Base-by-base conservation (phyloP, 35 echinoderm and acorn worm species). In the Chiridota heheva region DNA sequence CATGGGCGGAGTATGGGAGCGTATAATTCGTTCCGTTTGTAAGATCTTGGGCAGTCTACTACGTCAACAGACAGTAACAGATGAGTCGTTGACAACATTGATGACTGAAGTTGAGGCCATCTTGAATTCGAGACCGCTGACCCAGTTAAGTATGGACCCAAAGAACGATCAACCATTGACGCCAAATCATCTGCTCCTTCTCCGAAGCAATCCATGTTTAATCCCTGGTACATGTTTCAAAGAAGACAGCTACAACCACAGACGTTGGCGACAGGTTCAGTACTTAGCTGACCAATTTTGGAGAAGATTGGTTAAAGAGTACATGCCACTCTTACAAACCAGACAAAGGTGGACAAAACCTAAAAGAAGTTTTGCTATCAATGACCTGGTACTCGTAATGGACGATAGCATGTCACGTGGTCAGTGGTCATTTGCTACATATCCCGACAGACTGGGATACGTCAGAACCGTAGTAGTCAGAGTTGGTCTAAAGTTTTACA, bases 1-100 rank as follows among this genome's bases (percentile, higher is more conserved):
- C 51, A 57, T 82, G 31, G 86, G 86, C 1, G 86, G 77, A 58
- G 63, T 67, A 26, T 88, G 86, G 86, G 86, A 88, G 46, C 46
- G 86, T 26, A 45, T 64, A 24, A 88, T 88, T 17, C 63, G 63
- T 67, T 67, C 41, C 18, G 68, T 71, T 15, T 3, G 18, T 24
- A 71, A 42, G 30, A 44, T 41, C 27, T 42, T 71, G 1, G 18
- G 3, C 26, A 42, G 32, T 6, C 13, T 71, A 12, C 68, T 71
- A 26, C 42, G 20, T 25, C 38, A 71, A n/a, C 68, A 71, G 46
- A 71, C 68, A 20, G 38, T 71, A 8, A 71, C 39, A 20, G 38
- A 42, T 17, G 38, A 71, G 6, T 33, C 38, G n/a, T 42, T 71
- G 35, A 13, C 34, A 22, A 71, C 68, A 1, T 33, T 71, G 18